These are phyloP conservation scores for Fissipunctia ypsillon DNA, from an alignment of 2,888 invertebrate species.

Conservation along the genomic window DNA sequence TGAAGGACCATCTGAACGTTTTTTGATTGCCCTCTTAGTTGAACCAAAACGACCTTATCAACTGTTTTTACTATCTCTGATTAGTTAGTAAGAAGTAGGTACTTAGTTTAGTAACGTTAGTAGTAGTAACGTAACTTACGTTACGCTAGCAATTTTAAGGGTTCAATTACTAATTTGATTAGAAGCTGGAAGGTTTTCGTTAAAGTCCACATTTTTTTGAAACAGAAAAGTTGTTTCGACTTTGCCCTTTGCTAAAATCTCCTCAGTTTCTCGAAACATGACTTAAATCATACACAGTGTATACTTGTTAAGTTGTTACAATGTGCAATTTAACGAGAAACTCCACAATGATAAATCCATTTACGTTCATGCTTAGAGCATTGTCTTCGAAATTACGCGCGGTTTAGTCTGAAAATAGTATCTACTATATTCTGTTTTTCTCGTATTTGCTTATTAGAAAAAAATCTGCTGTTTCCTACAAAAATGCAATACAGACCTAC, in stretches of 20 bases:
- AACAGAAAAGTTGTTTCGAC: background rate
- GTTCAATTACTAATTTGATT: background rate
- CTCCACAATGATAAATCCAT: background rate
- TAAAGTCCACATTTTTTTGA: background rate
- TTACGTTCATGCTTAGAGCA: background rate
- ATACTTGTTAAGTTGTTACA: background rate
- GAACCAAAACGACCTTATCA: constrained; percentile 36
- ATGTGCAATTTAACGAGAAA: background rate
- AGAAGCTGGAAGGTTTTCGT: background rate
- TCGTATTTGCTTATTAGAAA: too few relatives aligned
- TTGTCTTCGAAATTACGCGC: constrained; percentile 17
- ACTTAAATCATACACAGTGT: background rate
- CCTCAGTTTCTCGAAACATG: background rate
- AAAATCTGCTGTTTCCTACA: too few relatives aligned
- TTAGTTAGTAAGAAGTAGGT: background rate
- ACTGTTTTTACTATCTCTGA: constrained; percentile 3
- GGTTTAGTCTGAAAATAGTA: too few relatives aligned
- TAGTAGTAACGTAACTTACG: background rate
- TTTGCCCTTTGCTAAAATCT: background rate
- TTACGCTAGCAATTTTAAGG: background rate
- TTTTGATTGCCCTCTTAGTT: constrained; percentile 18
- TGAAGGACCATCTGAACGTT: background rate
- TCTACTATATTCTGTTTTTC: too few relatives aligned
- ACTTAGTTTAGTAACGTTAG: background rate
- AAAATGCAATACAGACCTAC: too few relatives aligned